Percentiles rank a stretch among this genome's conserved stretches.
Evolutionary conservation across 2,888 invertebrate genomes (phyloP).

Genomic region (Zygothrica quintamaculata): DNA sequence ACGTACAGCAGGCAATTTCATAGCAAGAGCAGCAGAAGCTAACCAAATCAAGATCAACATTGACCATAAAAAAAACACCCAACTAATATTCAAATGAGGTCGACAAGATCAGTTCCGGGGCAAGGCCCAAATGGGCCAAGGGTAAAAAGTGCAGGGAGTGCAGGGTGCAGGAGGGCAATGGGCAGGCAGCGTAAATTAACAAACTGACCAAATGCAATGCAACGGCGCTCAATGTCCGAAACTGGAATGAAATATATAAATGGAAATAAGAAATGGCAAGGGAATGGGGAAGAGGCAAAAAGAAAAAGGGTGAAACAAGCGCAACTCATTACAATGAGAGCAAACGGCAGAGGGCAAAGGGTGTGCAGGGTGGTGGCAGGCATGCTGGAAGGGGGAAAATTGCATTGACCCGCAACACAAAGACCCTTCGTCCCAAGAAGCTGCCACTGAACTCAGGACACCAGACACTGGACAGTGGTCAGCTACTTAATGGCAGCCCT

Average conservation of each 20-base stretch:
- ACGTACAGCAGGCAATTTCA: conserved; percentile 53
- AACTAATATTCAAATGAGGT: conserved; percentile 80
- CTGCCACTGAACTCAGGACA: too few relatives aligned
- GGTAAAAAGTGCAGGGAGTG: conserved; percentile 8
- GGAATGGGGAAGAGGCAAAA: not conserved
- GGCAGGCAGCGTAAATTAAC: conserved; percentile 48
- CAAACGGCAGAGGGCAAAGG: conserved; percentile 50
- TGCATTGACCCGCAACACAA: conserved; percentile 53
- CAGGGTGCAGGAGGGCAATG: not conserved
- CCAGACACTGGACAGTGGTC: conserved; percentile 59
- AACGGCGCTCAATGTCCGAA: conserved; percentile 19
- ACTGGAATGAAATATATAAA: too few relatives aligned
- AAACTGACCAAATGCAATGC: conserved; percentile 54
- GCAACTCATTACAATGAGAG: conserved; percentile 67
- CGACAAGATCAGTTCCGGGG: conserved; percentile 66
- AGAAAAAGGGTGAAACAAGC: conserved; percentile 49
- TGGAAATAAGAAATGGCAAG: too few relatives aligned
- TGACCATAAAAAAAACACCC: conserved; percentile 76
- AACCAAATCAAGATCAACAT: conserved; percentile 57
- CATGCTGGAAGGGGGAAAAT: conserved; percentile 33
- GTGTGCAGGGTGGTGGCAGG: conserved; percentile 7
- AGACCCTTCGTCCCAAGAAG: conserved; percentile 20
- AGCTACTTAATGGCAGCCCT: conserved; percentile 39
- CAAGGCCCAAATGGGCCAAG: conserved; percentile 31
- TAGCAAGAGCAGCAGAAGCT: conserved; percentile 42